Conservation (phyloP, 2,113 vertebrate species). For the Megalops atlanticus region DNA sequence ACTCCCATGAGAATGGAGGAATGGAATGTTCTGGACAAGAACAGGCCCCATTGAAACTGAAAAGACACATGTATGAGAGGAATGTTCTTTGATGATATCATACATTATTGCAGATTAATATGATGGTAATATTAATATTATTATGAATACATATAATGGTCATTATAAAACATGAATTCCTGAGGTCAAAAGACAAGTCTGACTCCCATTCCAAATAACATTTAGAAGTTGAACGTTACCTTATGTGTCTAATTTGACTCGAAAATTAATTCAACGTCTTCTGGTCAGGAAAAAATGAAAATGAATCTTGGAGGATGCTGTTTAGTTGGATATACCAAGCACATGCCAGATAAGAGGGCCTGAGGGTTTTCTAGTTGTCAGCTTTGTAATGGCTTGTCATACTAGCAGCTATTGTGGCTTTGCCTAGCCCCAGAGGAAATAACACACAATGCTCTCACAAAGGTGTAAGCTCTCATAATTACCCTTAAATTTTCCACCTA, state of each 20-base stretch:
- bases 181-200: too few species aligned
- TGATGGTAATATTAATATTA: too few species aligned
- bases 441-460: neutral
- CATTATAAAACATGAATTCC: too few species aligned
- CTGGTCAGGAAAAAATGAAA: too few species aligned
- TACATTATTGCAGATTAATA: too few species aligned
- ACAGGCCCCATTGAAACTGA: neutral
- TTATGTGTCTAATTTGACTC: too few species aligned
- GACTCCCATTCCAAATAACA: too few species aligned
- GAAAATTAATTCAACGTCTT: too few species aligned
- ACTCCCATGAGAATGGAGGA: neutral
- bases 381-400: neutral
- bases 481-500: slow-evolving; percentile 5
- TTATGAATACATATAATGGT: too few species aligned
- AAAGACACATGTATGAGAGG: neutral
- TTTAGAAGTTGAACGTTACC: too few species aligned
- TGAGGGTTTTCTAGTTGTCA: neutral
- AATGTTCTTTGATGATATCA: neutral
- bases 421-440: slow-evolving; percentile 17
- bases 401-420: neutral
- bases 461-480: neutral
- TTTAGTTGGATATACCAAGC: too few species aligned
- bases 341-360: neutral
- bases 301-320: too few species aligned
- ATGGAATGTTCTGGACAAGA: slow-evolving; percentile 2